Percentiles rank a stretch among this genome's conserved stretches.
These are phyloP conservation scores for Orchestia grillus DNA, from an alignment of 1,140 invertebrate genomes.

Conservation along the genomic window DNA sequence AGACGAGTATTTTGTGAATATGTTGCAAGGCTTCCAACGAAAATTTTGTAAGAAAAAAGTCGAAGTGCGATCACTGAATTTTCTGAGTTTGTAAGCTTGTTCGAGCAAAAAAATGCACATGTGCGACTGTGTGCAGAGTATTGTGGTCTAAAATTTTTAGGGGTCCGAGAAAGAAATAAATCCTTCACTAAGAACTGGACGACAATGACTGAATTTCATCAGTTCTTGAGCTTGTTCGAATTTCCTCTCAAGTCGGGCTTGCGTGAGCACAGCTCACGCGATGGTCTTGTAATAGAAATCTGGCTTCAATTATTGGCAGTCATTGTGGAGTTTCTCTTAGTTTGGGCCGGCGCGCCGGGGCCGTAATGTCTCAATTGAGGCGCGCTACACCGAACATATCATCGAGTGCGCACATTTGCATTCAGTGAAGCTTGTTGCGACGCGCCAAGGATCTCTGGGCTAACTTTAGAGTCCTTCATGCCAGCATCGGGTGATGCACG, in stretches of 20 bases:
- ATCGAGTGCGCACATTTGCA: slow-evolving; percentile 45
- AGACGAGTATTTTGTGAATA: no score
- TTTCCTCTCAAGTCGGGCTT: neutral
- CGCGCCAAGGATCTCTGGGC: neutral
- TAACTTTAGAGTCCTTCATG: neutral
- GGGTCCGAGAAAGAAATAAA: neutral
- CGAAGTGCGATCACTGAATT: no score
- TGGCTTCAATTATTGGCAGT: neutral
- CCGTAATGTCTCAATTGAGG: slow-evolving; percentile 51
- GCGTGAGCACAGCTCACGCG: slow-evolving; percentile 30
- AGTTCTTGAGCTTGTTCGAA: slow-evolving; percentile 19
- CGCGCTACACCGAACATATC: slow-evolving; percentile 49
- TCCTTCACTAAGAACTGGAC: neutral
- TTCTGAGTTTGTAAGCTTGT: neutral
- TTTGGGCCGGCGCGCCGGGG: neutral
- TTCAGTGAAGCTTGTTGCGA: slow-evolving; percentile 31
- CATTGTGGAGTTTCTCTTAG: neutral
- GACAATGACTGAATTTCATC: neutral
- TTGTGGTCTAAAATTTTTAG: neutral
- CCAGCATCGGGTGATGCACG: neutral
- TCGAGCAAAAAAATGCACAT: neutral
- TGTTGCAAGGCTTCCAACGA: no score
- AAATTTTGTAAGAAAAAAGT: no score
- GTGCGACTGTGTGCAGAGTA: neutral
- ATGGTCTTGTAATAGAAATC: slow-evolving; percentile 51